Conservation (phyloP, 2,888 invertebrate genomes). For the Chrysopilus asiliformis region DNA sequence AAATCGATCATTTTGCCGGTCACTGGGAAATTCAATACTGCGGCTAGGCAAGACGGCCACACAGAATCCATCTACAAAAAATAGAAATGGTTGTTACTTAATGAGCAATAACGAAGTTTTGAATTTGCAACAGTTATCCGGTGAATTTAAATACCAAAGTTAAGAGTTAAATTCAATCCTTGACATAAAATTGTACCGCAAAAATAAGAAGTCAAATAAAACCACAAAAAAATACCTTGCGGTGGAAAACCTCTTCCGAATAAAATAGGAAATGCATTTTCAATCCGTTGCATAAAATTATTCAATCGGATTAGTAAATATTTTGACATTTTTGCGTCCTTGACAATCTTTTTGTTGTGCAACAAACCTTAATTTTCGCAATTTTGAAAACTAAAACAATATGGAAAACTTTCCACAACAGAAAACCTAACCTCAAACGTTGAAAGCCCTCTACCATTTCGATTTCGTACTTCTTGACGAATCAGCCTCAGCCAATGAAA, state of each 20-base stretch:
- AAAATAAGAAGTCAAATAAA: too few species aligned
- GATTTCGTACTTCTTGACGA: too few species aligned
- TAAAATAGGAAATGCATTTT: background rate
- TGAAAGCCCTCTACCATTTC: background rate
- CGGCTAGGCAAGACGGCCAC: constrained; percentile 2
- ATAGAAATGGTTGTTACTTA: too few species aligned
- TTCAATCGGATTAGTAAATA: constrained; percentile 4
- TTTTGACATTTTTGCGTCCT: constrained; percentile 1
- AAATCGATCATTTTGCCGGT: constrained; percentile 20
- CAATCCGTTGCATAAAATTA: constrained; percentile 3
- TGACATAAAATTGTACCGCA: too few species aligned
- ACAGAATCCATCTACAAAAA: too few species aligned
- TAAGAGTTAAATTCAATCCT: too few species aligned
- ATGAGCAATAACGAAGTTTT: too few species aligned
- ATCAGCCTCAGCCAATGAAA: constrained; percentile 3
- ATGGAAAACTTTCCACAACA: background rate
- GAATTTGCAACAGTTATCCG: too few species aligned
- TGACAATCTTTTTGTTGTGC: background rate
- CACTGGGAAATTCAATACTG: background rate
- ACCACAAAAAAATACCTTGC: constrained; percentile 2
- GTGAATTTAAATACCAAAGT: too few species aligned
- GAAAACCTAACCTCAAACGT: background rate
- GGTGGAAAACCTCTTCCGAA: constrained; percentile 4
- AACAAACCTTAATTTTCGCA: background rate
- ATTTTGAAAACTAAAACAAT: background rate